Evolutionary conservation across 2,113 vertebrate species (phyloP), one percentile per base, ranked within the genome.

Genomic region (Axis porcinus): DNA sequence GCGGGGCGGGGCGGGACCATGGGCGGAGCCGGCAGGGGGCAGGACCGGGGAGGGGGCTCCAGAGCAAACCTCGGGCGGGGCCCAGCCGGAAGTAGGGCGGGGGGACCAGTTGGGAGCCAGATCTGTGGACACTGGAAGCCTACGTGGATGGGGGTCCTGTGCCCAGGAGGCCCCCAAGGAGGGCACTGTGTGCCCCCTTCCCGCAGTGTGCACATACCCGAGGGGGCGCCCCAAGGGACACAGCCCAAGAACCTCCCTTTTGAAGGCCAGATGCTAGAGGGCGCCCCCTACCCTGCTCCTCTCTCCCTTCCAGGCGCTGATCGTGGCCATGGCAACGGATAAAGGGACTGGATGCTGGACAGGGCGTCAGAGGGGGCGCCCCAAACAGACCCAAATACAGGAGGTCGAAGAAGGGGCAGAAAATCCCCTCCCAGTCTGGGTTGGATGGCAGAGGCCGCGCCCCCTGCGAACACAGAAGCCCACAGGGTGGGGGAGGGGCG

Each of bases 1-100:
- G 97, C 94, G 89, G 89, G 90, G 14, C 9, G 79, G 86, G 82
- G 79, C 62, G 60, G 36, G 87, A 25, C 28, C 55, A 27, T 12
- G 57, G 86, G 76, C n/a, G 76, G 93, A 45, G 92, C n/a, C n/a
- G 28, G 54, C 25, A 9, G 54, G 55, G 62, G 78, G 62, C 43
- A 40, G 88, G 11, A 15, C n/a, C 25, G 30, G 40, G 81, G 33
- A 8, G 10, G 76, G 70, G 86, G 82, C 57, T n/a, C 19, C 16
- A 6, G 30, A 14, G 62, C 14, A 2, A 43, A 62, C 70, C 84
- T 13, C 33, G n/a, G 92, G 92, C 52, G 23, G 64, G 86, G 67
- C 78, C 43, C 2, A 19, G 81, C 70, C 87, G 95, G 95, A 96
- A 97, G 89, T 54, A 86, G 84, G 94, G 86, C 45, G 52, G 67